Evolutionary conservation across 1,140 invertebrate genomes (phyloP), one percentile per base, ranked within the genome.

Genomic region (Brachionus rubens): DNA sequence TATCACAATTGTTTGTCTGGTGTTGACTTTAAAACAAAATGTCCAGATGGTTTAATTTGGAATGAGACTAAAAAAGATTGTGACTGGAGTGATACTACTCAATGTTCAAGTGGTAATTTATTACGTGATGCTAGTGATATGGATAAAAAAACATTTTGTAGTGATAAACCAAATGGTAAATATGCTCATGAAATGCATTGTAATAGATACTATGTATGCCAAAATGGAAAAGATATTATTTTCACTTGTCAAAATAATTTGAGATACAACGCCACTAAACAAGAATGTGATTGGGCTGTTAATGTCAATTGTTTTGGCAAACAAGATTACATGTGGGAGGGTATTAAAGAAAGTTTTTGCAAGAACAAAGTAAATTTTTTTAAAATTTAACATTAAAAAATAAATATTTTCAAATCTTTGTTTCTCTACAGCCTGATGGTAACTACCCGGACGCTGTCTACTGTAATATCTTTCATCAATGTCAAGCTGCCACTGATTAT

Each of bases 181-280:
- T 76, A 54, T 67, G 24, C 52, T 12, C 75, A 76, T 36, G 75
- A 76, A 67, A 36, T 47, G 48, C 48, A 76, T 36, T 76, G 75
- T 50, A 76, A 76, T 40, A 50, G 75, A 33, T 76, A 76, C 36
- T 62, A 62, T 41, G 54, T 65, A n/a, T 76, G 75, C 36, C 75
- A 76, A 40, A 59, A 65, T 67, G 75, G 56, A 46, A 76, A 65
- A 52, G 54, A 65, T 24, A 46, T 62, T 33, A 52, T 62, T 24
- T 76, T 76, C 33, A 76, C 75, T 3, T 76, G 75, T 41, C 75
- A 76, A 28, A 76, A 76, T 16, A 76, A 76, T 67, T 33, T 76
- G 14, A 47, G 75, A 62, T 76, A 62, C 26, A 62, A 47, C 21
- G 1, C 40, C 1, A 59, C 40, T 21, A 76, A 76, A 52, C 40